Evolutionary conservation across 2,113 vertebrate species (phyloP).

Genomic region (Engystomops pustulosus): DNA sequence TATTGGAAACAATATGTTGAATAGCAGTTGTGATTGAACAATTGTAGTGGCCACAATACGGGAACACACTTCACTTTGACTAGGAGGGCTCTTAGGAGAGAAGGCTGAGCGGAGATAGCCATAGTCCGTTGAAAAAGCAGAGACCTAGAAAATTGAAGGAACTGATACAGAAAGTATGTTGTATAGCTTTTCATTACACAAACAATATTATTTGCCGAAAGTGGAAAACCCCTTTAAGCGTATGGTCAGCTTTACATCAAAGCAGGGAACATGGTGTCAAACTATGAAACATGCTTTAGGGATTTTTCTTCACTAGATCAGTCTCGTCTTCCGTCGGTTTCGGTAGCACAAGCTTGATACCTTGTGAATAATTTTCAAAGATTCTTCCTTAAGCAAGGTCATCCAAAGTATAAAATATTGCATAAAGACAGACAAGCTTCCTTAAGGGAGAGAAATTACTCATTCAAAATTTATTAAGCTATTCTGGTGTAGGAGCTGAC

Average conservation of each 20-base stretch:
- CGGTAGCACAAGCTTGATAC: background rate
- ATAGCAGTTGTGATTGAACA: conserved; percentile 4
- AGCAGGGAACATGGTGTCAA: background rate
- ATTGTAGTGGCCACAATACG: background rate
- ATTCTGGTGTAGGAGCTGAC: background rate
- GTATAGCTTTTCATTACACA: too few relatives aligned
- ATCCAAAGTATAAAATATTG: conserved; percentile 18
- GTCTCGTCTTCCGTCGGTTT: background rate
- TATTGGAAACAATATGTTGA: background rate
- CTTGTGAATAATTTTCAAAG: background rate
- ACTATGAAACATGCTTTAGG: background rate
- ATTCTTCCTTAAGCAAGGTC: background rate
- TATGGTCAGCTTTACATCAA: background rate
- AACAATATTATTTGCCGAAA: too few relatives aligned
- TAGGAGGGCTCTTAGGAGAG: background rate
- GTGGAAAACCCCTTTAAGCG: too few relatives aligned
- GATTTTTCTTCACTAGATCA: background rate
- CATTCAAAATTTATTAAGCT: conserved; percentile 15
- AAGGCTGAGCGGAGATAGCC: background rate
- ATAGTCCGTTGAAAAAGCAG: too few relatives aligned
- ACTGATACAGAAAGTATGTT: too few relatives aligned
- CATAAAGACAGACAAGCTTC: background rate
- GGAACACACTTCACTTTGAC: background rate
- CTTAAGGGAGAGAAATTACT: conserved; percentile 14
- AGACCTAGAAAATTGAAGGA: background rate